Evolutionary conservation across 2,888 invertebrate species (phyloP).

Genomic region (Micoletzkya japonica): DNA sequence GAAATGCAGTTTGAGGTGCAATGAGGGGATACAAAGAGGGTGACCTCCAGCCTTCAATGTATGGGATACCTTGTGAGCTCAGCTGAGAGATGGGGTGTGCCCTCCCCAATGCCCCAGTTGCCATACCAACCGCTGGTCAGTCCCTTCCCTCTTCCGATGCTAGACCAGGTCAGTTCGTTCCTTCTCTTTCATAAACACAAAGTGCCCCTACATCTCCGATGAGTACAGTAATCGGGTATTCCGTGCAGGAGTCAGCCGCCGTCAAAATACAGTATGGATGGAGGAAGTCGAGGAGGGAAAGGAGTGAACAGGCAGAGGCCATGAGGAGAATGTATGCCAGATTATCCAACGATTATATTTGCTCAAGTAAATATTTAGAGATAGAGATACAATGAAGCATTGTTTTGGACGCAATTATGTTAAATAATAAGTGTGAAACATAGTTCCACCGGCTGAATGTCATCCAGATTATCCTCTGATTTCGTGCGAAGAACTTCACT

Average conservation of each 20-base stretch:
- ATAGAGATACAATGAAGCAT: too few species aligned
- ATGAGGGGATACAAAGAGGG: too few species aligned
- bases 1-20: too few species aligned
- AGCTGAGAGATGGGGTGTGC: too few species aligned
- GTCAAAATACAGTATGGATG: constrained; percentile 18
- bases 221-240: too few species aligned
- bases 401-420: too few species aligned
- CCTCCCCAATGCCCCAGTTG: too few species aligned
- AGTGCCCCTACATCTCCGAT: background rate
- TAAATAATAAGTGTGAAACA: background rate
- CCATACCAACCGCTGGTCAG: too few species aligned
- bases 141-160: background rate
- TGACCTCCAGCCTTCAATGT: too few species aligned
- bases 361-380: too few species aligned
- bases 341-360: too few species aligned
- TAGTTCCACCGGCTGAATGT: background rate
- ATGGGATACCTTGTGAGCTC: too few species aligned
- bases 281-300: constrained; percentile 23
- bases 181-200: background rate
- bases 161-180: constrained; percentile 1
- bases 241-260: constrained; percentile 7
- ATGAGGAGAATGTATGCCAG: constrained; percentile 21
- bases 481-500: constrained; percentile 11
- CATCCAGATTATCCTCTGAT: constrained; percentile 9
- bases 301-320: background rate